Conservation (phyloP, 2,797 vertebrate species). For the Acestrorhynchus altus region DNA sequence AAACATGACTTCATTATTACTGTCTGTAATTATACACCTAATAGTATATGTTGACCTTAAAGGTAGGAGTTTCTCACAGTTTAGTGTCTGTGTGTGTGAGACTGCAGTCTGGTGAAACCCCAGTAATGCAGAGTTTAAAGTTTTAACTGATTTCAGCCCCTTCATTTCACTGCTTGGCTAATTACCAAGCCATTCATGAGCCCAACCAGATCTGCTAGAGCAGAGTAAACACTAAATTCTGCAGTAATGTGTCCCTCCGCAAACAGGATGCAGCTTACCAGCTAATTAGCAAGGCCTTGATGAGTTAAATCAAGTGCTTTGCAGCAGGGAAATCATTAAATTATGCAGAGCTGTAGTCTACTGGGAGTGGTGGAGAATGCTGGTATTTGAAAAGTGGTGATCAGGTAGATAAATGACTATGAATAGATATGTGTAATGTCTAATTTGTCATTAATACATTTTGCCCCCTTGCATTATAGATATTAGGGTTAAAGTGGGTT, state of each 20-base stretch:
- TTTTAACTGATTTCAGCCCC: not conserved
- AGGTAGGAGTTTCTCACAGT: not conserved
- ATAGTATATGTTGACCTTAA: too few species aligned
- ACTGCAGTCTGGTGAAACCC: not conserved
- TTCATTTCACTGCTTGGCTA: not conserved
- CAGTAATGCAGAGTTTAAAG: not conserved
- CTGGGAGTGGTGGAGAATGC: not conserved
- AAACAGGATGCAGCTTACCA: slow-evolving; percentile 7
- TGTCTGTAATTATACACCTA: too few species aligned
- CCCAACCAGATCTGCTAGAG: not conserved
- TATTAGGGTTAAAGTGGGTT: too few species aligned
- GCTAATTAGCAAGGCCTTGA: slow-evolving; percentile 18
- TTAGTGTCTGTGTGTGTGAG: too few species aligned
- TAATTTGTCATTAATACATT: too few species aligned
- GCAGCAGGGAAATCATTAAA: slow-evolving; percentile 5
- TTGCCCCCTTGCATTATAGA: too few species aligned
- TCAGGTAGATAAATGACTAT: not conserved
- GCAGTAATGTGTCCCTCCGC: slow-evolving; percentile 13
- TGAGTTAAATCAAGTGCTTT: slow-evolving; percentile 17
- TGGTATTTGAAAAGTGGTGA: not conserved
- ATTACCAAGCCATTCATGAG: slow-evolving; percentile 1
- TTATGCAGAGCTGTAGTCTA: not conserved
- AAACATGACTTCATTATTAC: too few species aligned
- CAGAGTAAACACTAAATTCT: slow-evolving; percentile 6
- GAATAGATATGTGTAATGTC: too few species aligned